A percentile compares a stretch with the other conserved stretches of the same genome.
These are phyloP conservation scores for Tanytarsus gracilentus DNA, from an alignment of 2,888 invertebrate species.

Conservation along the genomic window DNA sequence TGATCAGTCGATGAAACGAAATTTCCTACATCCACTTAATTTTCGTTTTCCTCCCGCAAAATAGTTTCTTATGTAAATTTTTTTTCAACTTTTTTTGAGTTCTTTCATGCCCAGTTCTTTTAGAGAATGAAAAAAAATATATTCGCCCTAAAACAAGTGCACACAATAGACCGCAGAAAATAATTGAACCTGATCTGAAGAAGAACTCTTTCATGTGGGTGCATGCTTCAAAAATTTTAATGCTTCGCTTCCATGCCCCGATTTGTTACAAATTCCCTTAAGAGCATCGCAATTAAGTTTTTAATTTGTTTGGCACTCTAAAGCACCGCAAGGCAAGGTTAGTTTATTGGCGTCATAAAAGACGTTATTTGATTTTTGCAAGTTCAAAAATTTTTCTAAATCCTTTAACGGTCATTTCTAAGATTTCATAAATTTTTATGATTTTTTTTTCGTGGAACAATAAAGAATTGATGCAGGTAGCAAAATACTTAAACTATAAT, in stretches of 20 bases:
- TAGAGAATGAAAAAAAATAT: background rate
- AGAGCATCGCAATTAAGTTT: too few relatives aligned
- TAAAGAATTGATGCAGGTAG: too few relatives aligned
- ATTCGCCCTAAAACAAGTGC: background rate
- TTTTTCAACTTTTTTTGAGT: background rate
- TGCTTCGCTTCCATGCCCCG: background rate
- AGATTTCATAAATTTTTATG: too few relatives aligned
- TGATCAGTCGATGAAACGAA: conserved; percentile 16
- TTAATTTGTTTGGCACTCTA: too few relatives aligned
- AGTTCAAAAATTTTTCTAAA: too few relatives aligned
- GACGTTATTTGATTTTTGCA: too few relatives aligned
- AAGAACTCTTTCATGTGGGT: background rate
- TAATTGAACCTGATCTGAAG: background rate
- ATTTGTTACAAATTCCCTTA: too few relatives aligned
- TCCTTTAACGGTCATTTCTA: too few relatives aligned
- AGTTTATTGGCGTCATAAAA: too few relatives aligned
- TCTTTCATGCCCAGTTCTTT: background rate
- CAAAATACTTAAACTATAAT: background rate
- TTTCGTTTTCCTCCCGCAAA: conserved; percentile 7
- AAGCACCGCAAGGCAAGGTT: too few relatives aligned
- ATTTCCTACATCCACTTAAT: conserved; percentile 13
- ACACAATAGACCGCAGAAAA: conserved; percentile 11
- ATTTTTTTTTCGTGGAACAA: too few relatives aligned
- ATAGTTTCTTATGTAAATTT: background rate
- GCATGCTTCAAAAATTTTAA: conserved; percentile 6